Evolutionary conservation across 2,113 vertebrate genomes (phyloP).

Genomic region (Spizaetus ornatus): DNA sequence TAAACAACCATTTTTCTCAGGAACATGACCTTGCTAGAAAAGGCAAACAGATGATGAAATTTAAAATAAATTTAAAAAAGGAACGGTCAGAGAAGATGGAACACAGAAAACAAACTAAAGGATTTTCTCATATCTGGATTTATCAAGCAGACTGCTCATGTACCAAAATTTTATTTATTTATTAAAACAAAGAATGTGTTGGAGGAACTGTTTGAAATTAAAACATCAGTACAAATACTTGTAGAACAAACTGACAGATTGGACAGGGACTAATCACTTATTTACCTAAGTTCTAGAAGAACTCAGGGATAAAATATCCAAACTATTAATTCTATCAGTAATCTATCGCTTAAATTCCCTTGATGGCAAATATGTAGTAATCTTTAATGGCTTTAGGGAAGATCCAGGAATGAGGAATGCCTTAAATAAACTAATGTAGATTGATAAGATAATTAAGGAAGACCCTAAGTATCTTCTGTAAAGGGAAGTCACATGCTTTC

Average conservation of each 20-base stretch:
- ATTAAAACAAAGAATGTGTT: background rate
- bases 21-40: background rate
- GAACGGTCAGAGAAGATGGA: fast-evolving
- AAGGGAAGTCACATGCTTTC: conserved; percentile 10
- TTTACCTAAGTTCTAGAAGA: background rate
- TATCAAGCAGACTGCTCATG: background rate
- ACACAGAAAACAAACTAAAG: background rate
- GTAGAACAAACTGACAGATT: background rate
- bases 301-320: background rate
- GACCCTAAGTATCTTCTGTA: background rate
- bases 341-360: background rate
- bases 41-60: background rate
- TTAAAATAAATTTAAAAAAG: background rate
- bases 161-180: background rate
- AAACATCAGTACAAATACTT: background rate
- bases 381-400: background rate
- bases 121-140: background rate
- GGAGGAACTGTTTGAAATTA: background rate
- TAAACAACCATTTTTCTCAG: background rate
- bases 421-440: background rate
- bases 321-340: background rate
- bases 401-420: background rate
- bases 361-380: background rate
- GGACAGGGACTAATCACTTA: background rate
- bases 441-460: background rate